Evolutionary conservation across 2,113 vertebrate genomes (phyloP).

Genomic region (Aptenodytes forsteri): DNA sequence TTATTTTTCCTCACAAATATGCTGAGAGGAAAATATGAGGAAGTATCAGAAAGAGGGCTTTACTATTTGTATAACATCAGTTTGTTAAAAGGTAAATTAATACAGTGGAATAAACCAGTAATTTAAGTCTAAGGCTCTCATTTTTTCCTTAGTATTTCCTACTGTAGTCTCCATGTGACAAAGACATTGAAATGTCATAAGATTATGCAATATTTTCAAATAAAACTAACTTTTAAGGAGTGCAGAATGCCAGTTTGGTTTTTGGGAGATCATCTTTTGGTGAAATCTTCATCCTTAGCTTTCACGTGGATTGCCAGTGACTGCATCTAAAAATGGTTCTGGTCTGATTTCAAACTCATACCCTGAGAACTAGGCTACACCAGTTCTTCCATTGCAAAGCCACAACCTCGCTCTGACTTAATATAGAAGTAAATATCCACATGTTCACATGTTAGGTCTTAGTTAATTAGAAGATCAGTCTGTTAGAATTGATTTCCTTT

Average conservation of each 20-base stretch:
- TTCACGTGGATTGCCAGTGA: not conserved
- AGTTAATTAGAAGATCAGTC: not conserved
- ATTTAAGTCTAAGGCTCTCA: not conserved
- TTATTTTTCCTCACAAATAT: not conserved
- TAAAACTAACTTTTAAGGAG: not conserved
- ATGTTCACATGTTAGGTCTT: accelerated
- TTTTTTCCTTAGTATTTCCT: not conserved
- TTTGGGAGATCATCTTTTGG: not conserved
- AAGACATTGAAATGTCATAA: not conserved
- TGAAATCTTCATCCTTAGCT: not conserved
- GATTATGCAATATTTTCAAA: not conserved
- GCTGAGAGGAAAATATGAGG: not conserved
- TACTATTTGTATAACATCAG: not conserved
- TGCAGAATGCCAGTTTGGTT: not conserved
- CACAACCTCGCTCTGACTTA: not conserved
- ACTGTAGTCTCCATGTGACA: not conserved
- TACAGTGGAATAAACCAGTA: not conserved
- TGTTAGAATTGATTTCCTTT: not conserved
- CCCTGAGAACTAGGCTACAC: not conserved
- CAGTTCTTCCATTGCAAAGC: not conserved
- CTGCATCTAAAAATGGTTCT: not conserved
- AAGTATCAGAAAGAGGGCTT: not conserved
- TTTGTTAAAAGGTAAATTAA: not conserved
- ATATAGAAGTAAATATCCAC: not conserved
- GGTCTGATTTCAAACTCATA: not conserved